These are phyloP conservation scores for Atractosteus spatula DNA, from an alignment of 2,113 vertebrate species.

Conservation along the genomic window DNA sequence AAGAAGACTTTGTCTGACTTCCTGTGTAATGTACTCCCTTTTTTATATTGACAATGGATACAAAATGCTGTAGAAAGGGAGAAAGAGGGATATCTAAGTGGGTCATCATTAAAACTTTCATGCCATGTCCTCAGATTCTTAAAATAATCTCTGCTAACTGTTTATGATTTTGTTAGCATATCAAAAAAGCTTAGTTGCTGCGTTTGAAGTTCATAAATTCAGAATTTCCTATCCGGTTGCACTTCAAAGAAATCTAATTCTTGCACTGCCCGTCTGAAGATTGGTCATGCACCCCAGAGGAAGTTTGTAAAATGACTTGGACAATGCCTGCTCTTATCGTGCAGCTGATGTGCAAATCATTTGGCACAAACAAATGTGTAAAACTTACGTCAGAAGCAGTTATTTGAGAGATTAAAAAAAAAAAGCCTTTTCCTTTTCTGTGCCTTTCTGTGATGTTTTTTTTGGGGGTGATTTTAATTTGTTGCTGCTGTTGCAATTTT, in stretches of 20 bases:
- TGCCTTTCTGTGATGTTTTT: neutral
- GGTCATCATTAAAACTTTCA: slow-evolving; percentile 28
- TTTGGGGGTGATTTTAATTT: neutral
- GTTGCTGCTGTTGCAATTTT: too few species aligned
- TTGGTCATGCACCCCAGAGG: slow-evolving; percentile 44
- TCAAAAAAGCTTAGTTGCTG: slow-evolving; percentile 45
- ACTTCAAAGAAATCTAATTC: slow-evolving; percentile 55
- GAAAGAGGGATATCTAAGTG: slow-evolving; percentile 14
- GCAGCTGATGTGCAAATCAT: slow-evolving; percentile 32
- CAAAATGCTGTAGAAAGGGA: too few species aligned
- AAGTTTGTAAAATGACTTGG: slow-evolving; percentile 50
- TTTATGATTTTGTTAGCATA: slow-evolving; percentile 38
- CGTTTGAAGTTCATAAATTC: slow-evolving; percentile 56
- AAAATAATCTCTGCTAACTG: slow-evolving; percentile 16
- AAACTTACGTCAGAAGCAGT: slow-evolving; percentile 9
- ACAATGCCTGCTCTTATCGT: slow-evolving; percentile 43
- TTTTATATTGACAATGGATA: too few species aligned
- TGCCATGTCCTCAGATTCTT: slow-evolving; percentile 25
- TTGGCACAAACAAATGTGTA: slow-evolving; percentile 35
- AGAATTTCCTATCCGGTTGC: slow-evolving; percentile 42
- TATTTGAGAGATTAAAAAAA: neutral
- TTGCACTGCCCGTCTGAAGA: slow-evolving; percentile 41
- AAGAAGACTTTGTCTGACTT: too few species aligned
- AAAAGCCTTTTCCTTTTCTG: slow-evolving; percentile 18
- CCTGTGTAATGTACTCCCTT: too few species aligned